These are phyloP conservation scores for Diorhabda carinulata DNA, from an alignment of 1,140 invertebrate species.

Conservation along the genomic window DNA sequence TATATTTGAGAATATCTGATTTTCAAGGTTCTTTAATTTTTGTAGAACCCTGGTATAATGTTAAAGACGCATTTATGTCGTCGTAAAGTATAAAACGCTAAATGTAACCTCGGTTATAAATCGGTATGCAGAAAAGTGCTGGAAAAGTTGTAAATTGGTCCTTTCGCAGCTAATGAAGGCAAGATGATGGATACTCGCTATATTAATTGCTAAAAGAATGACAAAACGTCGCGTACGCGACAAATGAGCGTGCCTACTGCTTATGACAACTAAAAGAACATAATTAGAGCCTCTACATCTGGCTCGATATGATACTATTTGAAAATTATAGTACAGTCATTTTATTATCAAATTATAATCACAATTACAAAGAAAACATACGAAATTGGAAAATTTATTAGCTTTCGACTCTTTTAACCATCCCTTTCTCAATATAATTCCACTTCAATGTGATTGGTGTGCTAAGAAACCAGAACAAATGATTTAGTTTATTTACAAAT, in stretches of 20 bases:
- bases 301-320: constrained; percentile 25
- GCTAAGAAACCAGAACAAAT: too few relatives aligned
- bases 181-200: constrained; percentile 33
- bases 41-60: constrained; percentile 6
- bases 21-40: background rate
- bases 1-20: too few relatives aligned
- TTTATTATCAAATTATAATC: too few relatives aligned
- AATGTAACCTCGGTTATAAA: constrained; percentile 30
- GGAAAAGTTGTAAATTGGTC: constrained; percentile 39
- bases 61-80: constrained; percentile 20
- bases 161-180: constrained; percentile 37
- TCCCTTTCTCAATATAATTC: too few relatives aligned
- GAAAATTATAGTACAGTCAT: constrained; percentile 1
- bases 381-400: too few relatives aligned
- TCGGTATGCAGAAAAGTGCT: constrained; percentile 32
- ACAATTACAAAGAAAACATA: too few relatives aligned
- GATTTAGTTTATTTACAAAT: too few relatives aligned
- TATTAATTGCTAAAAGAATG: constrained; percentile 40
- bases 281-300: constrained; percentile 27
- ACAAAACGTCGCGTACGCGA: constrained; percentile 32
- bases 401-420: too few relatives aligned
- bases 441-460: too few relatives aligned
- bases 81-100: constrained; percentile 26
- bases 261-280: constrained; percentile 37
- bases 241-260: constrained; percentile 36